Conservation (phyloP, 2,113 vertebrate species). For the Peromyscus leucopus region DNA sequence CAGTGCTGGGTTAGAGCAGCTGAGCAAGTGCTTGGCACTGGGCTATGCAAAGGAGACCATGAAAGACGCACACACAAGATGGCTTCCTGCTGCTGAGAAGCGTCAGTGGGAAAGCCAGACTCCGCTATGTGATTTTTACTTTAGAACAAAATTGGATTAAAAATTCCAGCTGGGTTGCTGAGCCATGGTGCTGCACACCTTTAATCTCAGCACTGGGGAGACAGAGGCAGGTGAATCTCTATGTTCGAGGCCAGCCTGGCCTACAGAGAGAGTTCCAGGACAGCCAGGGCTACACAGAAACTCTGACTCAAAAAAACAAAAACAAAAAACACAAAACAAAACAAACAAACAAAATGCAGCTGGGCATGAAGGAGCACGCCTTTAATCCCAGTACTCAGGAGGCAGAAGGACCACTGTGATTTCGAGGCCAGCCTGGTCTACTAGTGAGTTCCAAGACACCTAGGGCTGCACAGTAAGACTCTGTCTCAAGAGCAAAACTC, state of each 20-base stretch:
- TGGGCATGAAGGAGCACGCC: neutral
- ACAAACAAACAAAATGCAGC: neutral
- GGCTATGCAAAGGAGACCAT: neutral
- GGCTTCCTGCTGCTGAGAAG: neutral
- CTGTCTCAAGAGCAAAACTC: neutral
- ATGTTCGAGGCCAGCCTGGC: neutral
- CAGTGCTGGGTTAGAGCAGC: neutral
- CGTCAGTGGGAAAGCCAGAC: neutral
- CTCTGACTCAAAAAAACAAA: neutral
- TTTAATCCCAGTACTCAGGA: neutral
- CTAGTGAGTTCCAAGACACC: neutral
- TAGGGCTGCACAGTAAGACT: neutral
- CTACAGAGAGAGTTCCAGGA: neutral
- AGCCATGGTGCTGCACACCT: neutral
- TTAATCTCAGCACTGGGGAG: neutral
- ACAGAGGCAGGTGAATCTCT: neutral
- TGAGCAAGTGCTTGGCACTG: neutral
- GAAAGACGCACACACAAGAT: neutral
- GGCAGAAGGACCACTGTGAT: no score
- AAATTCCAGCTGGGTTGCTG: neutral
- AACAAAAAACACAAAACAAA: no score
- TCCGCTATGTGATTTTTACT: neutral
- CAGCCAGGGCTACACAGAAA: no score
- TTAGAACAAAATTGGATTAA: neutral
- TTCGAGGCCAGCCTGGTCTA: neutral